Evolutionary conservation across 2,113 vertebrate species (phyloP).

Genomic region (Charadrius vociferus): DNA sequence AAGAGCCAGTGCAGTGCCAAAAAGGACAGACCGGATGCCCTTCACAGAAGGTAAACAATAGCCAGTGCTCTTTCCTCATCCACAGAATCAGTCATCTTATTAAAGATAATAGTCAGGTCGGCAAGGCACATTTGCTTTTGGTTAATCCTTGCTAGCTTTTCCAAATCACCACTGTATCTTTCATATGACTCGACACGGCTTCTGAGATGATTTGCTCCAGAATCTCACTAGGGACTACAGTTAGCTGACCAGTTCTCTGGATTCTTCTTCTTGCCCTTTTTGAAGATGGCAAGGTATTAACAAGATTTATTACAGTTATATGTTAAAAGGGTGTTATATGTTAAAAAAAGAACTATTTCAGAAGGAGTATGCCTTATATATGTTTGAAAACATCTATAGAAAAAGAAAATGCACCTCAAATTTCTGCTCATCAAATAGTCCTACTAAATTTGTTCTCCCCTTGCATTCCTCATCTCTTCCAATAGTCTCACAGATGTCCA

Average conservation of each 20-base stretch:
- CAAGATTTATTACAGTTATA: background rate
- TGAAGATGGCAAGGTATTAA: background rate
- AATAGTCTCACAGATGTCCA: background rate
- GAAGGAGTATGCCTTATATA: background rate
- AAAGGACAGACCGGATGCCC: background rate
- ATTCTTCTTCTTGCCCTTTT: background rate
- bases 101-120: background rate
- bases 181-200: background rate
- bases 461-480: background rate
- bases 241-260: background rate
- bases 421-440: background rate
- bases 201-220: background rate
- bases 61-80: background rate
- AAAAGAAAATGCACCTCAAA: background rate
- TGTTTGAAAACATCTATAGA: background rate
- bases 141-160: background rate
- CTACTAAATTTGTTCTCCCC: background rate
- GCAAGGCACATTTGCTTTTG: background rate
- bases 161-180: background rate
- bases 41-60: background rate
- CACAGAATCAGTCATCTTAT: background rate
- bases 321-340: background rate
- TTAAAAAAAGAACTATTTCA: background rate
- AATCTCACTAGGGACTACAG: background rate
- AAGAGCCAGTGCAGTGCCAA: background rate